Percentiles rank a stretch among this genome's conserved stretches.
These are phyloP conservation scores for Gymnoscopelus braueri DNA, from an alignment of 2,797 vertebrate species.

Conservation along the genomic window DNA sequence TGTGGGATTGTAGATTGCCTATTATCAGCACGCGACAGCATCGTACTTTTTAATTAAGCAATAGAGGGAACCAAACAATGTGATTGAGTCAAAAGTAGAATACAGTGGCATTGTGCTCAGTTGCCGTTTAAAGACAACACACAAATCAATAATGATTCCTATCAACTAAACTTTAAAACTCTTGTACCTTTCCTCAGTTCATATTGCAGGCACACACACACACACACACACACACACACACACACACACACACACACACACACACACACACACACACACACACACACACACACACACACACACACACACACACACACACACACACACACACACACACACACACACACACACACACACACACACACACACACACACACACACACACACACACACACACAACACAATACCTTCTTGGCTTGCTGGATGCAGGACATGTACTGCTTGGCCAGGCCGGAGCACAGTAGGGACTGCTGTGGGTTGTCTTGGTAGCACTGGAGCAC, in stretches of 20 bases:
- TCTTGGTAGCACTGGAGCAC: slow-evolving; percentile 90
- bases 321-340: neutral
- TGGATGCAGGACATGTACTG: slow-evolving; percentile 91
- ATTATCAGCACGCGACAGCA: too few species aligned
- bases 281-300: slow-evolving; percentile 1
- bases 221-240: neutral
- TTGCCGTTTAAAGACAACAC: too few species aligned
- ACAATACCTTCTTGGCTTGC: slow-evolving; percentile 85
- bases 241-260: neutral
- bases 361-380: neutral
- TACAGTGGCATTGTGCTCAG: neutral
- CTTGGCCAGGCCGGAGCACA: slow-evolving; percentile 89
- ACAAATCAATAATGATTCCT: too few species aligned
- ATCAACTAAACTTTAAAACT: too few species aligned
- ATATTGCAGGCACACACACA: too few species aligned
- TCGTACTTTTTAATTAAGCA: too few species aligned
- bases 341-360: neutral
- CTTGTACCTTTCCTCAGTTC: too few species aligned
- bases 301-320: slow-evolving; percentile 3
- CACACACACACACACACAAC: neutral
- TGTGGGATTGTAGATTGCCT: too few species aligned
- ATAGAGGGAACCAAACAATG: slow-evolving; percentile 2
- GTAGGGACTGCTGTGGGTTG: slow-evolving; percentile 87
- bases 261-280: neutral
- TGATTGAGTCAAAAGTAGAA: slow-evolving; percentile 7